Conservation (phyloP, 1,140 invertebrate genomes). For the Ooceraea biroi region DNA sequence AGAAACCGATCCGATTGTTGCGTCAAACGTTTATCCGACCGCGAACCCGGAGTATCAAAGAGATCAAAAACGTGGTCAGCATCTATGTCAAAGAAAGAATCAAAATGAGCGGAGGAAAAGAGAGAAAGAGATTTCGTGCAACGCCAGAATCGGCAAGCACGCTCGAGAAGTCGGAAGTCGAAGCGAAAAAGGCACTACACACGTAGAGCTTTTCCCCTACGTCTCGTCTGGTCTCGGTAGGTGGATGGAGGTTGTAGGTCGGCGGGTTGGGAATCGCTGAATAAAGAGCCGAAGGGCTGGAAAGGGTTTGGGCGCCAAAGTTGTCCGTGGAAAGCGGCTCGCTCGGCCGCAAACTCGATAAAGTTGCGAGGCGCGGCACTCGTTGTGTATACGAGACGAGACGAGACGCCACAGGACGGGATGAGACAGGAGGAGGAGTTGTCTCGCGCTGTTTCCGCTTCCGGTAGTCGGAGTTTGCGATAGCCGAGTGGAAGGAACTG, state of each 20-base stretch:
- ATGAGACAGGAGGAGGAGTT: constrained; percentile 54
- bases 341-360: constrained; percentile 84
- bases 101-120: neutral
- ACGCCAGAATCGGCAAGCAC: constrained; percentile 21
- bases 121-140: neutral
- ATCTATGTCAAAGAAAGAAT: constrained; percentile 12
- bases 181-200: constrained; percentile 48
- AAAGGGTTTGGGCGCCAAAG: constrained; percentile 73
- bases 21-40: constrained; percentile 6
- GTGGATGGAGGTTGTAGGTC: constrained; percentile 57
- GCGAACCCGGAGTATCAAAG: constrained; percentile 60
- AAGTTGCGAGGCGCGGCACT: constrained; percentile 77
- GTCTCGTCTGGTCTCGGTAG: constrained; percentile 36
- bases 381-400: constrained; percentile 42
- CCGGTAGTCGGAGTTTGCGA: constrained; percentile 64
- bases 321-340: constrained; percentile 81
- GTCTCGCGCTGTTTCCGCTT: constrained; percentile 80
- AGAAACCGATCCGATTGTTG: constrained; percentile 16
- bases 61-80: constrained; percentile 47
- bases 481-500: neutral
- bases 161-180: constrained; percentile 38
- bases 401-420: constrained; percentile 11
- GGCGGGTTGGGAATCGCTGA: constrained; percentile 75
- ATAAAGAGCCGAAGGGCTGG: constrained; percentile 79
- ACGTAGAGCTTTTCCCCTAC: constrained; percentile 35